Base-by-base conservation (phyloP, 2,113 vertebrate genomes). In the Amazona vittata region DNA sequence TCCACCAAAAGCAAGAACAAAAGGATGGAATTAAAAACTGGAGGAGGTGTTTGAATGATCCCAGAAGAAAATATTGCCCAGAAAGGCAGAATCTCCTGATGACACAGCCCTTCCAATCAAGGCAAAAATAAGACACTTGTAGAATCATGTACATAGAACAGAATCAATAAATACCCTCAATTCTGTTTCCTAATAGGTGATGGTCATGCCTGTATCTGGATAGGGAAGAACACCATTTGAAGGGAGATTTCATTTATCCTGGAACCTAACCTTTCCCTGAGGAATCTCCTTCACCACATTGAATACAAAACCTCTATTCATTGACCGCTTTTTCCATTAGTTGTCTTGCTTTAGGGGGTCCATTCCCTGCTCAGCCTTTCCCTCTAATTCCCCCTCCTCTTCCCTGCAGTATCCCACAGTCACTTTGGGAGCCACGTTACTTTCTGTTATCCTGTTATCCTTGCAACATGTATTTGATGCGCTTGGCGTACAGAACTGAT, bases 231-330 rank as follows among this genome's bases (percentile, higher is more conserved):
- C 9, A 9, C 18, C 47, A 41, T 67, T 12, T 22, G 55, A 76
- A 25, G 22, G 70, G 79, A 93, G 73, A 96, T 93, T 91, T 95
- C 60, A 88, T 89, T 97, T 95, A 80, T 86, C 71, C 89, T 92
- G 93, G 74, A 97, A 92, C 64, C 44, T 64, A 95, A 95, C 78
- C 89, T 90, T 92, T 88, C 96, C 93, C 88, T 33, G 43, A 88
- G 63, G 94, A 92, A 82, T 33, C 79, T 53, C 49, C 4, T 86
- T 70, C 64, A 35, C 5, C 0, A 69, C 83, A 39, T 39, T 63
- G 3, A 81, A 90, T 25, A 97, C 94, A 97, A 97, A 95, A 79
- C 80, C 73, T 76, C 96, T 44, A 96, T 97, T 97, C 96, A 97
- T 62, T n/a, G 59, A 74, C 75, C 16, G 4, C 63, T 93, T 93